These are phyloP conservation scores for Oostethus manadensis DNA, from an alignment of 2,113 vertebrate genomes.

Conservation along the genomic window DNA sequence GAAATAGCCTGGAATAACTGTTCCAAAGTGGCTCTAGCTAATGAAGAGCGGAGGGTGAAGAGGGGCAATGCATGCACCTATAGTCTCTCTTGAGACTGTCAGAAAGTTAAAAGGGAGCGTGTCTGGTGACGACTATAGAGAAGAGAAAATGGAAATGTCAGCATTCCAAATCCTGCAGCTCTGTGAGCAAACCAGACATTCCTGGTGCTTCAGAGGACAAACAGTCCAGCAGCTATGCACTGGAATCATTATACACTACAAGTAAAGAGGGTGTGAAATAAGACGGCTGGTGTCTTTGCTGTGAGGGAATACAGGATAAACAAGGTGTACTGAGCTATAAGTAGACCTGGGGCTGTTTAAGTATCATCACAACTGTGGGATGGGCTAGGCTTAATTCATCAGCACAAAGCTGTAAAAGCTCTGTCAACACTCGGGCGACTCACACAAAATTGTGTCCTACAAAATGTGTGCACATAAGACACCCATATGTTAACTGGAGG, in stretches of 20 bases:
- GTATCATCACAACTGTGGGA: constrained; percentile 22
- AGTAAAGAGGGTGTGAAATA: constrained; percentile 4
- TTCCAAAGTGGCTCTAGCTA: constrained; percentile 52
- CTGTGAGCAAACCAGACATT: constrained; percentile 25
- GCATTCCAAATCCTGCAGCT: constrained; percentile 25
- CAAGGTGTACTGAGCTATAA: constrained; percentile 19
- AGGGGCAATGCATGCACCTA: constrained; percentile 2
- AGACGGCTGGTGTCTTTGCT: constrained; percentile 6
- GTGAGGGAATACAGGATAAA: constrained; percentile 12
- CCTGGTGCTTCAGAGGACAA: constrained; percentile 25
- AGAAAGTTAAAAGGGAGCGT: constrained; percentile 52
- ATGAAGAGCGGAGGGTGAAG: constrained; percentile 50
- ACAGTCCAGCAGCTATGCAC: constrained; percentile 12
- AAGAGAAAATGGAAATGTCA: constrained; percentile 54
- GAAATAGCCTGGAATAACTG: constrained; percentile 68
- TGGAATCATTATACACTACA: not conserved
- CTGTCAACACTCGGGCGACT: constrained; percentile 22
- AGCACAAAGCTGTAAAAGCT: constrained; percentile 36
- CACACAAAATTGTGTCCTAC: constrained; percentile 21
- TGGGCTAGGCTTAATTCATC: constrained; percentile 37
- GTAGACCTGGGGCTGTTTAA: constrained; percentile 21
- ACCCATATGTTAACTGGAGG: not conserved
- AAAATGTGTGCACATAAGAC: constrained; percentile 9
- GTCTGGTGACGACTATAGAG: constrained; percentile 43
- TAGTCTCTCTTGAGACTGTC: constrained; percentile 13